These are phyloP conservation scores for Hymenochirus boettgeri DNA, from an alignment of 2,113 vertebrate genomes.

Conservation along the genomic window DNA sequence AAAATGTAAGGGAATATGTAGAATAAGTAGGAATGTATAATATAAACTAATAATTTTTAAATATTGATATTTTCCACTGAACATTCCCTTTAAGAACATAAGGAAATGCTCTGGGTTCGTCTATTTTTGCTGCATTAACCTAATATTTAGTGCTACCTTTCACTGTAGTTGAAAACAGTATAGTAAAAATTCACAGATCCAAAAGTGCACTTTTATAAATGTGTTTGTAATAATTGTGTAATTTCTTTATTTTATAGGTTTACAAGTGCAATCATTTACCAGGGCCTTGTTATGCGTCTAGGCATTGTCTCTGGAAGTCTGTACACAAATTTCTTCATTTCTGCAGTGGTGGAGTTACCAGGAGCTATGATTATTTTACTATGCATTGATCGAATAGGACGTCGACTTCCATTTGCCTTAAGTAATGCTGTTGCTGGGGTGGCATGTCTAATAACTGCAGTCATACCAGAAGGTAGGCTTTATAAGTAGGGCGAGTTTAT, in stretches of 20 bases:
- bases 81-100: too few species aligned
- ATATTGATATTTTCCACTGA: too few species aligned
- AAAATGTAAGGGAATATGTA: too few species aligned
- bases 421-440: conserved; percentile 71
- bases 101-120: too few species aligned
- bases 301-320: conserved; percentile 81
- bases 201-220: too few species aligned
- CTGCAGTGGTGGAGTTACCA: conserved; percentile 77
- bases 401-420: conserved; percentile 76
- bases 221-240: too few species aligned
- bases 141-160: too few species aligned
- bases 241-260: conserved; percentile 67
- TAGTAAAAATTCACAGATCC: too few species aligned
- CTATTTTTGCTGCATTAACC: too few species aligned
- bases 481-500: background rate
- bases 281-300: conserved; percentile 88
- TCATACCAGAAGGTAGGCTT: conserved; percentile 76
- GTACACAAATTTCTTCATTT: conserved; percentile 85
- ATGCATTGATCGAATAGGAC: conserved; percentile 81
- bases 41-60: too few species aligned
- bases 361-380: conserved; percentile 79
- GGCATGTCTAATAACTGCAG: conserved; percentile 74
- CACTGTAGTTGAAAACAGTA: too few species aligned
- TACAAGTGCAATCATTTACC: conserved; percentile 83
- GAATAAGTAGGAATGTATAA: too few species aligned